Base-by-base conservation (phyloP, 2,797 vertebrate genomes). In the Sebastes alutus region DNA sequence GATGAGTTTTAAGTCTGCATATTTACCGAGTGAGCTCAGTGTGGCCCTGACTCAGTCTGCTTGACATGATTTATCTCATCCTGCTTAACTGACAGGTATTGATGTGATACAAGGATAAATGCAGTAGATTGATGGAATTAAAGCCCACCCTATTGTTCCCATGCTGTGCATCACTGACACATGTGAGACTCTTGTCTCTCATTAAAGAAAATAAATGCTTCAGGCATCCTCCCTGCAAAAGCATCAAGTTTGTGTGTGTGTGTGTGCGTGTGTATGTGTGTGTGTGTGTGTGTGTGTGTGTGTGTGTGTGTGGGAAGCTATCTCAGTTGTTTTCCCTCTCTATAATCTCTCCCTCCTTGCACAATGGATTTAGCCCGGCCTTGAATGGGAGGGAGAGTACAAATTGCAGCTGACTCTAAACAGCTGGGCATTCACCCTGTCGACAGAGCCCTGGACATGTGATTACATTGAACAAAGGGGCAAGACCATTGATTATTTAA, bases 201-300 rank as follows among this genome's bases (percentile, higher is more conserved):
- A 94, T 96, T 95, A 95, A 91, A 94, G 90, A 87, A 92, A 91
- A 91, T 93, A 93, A 92, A 93, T 84, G 94, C 93, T 94, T 87
- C 85, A 92, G 92, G 93, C 93, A 63, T 88, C 89, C 80, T 92
- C 82, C 69, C 82, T 87, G 84, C 87, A 79, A 87, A 86, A 88
- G 80, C 81, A 81, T 86, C 74, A 72, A 67, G 74, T 85, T 81
- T 85, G 77, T 79, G 85, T 79, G 58, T 58, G 85, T 79, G 56
- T 58, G 60, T 20, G 35, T 23, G 35, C 84, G 77, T 79, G 85
- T 79, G 56, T 58, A 56, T 20, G 35, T 23, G 35, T 75, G 70
- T 67, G 56, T 70, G 46, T 42, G 42, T 77, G 27, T 60, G 67
- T 25, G 56, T 60, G 80, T 62, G 35, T 27, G 42, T 81, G 67